Evolutionary conservation across 1,140 invertebrate genomes (phyloP), one percentile per base, ranked within the genome.

Genomic region (Delia radicum): DNA sequence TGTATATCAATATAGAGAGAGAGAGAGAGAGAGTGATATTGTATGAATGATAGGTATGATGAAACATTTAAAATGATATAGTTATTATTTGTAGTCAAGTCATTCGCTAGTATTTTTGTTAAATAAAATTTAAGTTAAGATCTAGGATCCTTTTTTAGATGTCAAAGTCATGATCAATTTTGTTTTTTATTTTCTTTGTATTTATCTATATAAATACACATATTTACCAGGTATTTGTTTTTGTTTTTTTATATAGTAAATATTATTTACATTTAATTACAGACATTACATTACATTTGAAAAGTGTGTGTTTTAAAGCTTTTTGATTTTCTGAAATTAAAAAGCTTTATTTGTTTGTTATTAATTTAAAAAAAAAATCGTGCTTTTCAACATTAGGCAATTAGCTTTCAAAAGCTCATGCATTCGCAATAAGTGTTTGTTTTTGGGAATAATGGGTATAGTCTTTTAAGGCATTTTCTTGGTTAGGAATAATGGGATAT

Each of bases 371-470:
- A 37, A 29, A 13, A 33, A 69, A 37, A 33, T 33, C 65, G 65
- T 69, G 65, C 65, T 69, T 69, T 21, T 24, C n/a, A 69, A 33
- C 18, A 33, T 69, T 6, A 37, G 37, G 24, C 62, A 65, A 65
- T 28, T 21, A 69, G 31, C 65, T 69, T 69, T 37, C 65, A 69
- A 69, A 69, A 69, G 65, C 65, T 69, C 65, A 69, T 69, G 65
- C 65, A 69, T 69, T 69, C 37, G 65, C 65, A 69, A 69, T 24
- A 55, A n/a, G n/a, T n/a, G n/a, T n/a, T n/a, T n/a, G 48, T 55
- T n/a, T 55, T 55, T 21, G 24, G 21, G 48, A 42, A 15, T 42
- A 42, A 42, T 42, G 48, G 48, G 10, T 10, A 21, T 48, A n/a
- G 18, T 55, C 8, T 18, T 55, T 55, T 8, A 21, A 48, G 46